Conservation (phyloP, 1,140 invertebrate species). For the Drosophila navojoa region DNA sequence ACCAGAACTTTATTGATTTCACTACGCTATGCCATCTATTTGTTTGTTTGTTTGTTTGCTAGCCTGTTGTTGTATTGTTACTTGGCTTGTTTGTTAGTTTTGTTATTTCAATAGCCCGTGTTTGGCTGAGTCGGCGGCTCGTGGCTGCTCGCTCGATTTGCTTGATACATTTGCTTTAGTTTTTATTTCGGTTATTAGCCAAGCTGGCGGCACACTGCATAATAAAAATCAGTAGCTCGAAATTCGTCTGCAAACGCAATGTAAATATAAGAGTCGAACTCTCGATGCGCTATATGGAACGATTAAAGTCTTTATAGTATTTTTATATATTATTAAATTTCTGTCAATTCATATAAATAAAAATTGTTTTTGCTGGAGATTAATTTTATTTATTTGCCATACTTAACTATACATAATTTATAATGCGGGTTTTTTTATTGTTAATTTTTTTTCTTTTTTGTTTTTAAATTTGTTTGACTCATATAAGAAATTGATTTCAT, state of each 20-base stretch:
- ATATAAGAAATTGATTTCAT: no score
- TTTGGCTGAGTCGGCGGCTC: conserved; percentile 10
- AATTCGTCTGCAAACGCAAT: conserved; percentile 37
- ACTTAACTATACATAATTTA: no score
- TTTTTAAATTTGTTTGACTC: no score
- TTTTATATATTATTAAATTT: not conserved
- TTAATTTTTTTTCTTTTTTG: no score
- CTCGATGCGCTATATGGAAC: not conserved
- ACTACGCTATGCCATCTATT: conserved; percentile 4
- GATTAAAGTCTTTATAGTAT: not conserved
- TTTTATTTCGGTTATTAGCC: conserved; percentile 63
- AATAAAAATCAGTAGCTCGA: conserved; percentile 32
- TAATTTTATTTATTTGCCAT: no score
- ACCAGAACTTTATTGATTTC: conserved; percentile 49
- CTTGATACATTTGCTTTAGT: conserved; percentile 43
- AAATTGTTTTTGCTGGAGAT: no score
- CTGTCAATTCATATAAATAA: no score
- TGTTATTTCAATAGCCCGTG: conserved; percentile 14
- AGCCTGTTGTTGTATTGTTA: conserved; percentile 13
- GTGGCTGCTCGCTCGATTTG: conserved; percentile 24
- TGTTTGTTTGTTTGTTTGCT: conserved; percentile 12
- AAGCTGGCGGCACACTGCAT: conserved; percentile 54
- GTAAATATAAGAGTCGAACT: conserved; percentile 7
- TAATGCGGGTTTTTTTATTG: no score
- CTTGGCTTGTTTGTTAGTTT: not conserved